Evolutionary conservation across 2,888 invertebrate species (phyloP).

Genomic region (Strigamia crassipes): DNA sequence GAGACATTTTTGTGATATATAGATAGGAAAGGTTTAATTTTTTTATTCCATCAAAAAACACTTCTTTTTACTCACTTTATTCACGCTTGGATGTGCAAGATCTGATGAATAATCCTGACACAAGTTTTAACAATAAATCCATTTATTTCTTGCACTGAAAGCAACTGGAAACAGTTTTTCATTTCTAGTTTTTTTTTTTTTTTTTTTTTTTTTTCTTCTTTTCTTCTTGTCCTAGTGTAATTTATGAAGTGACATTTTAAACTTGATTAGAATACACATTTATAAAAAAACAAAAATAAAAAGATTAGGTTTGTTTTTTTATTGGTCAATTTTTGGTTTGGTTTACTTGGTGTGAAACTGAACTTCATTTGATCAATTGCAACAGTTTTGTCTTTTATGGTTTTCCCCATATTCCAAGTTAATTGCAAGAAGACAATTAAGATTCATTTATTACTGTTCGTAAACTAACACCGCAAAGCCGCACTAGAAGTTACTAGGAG

Average conservation of each 20-base stretch:
- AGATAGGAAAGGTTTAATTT: conserved; percentile 3
- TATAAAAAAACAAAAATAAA: too few species aligned
- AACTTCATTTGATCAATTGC: neutral
- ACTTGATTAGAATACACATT: neutral
- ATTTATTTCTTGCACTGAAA: neutral
- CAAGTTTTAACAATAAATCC: neutral
- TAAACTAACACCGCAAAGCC: neutral
- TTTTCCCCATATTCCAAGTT: neutral
- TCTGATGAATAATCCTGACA: conserved; percentile 10
- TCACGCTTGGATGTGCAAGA: neutral
- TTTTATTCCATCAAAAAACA: conserved; percentile 4
- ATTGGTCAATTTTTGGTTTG: neutral
- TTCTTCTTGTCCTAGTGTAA: neutral
- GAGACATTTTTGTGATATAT: neutral
- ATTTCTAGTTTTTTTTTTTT: neutral
- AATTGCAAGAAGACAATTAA: conserved; percentile 10
- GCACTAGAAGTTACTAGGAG: neutral
- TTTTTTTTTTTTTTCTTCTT: too few species aligned
- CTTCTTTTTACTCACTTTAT: neutral
- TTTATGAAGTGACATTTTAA: neutral
- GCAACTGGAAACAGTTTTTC: neutral
- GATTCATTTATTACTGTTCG: neutral
- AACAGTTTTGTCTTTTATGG: neutral
- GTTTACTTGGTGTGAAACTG: neutral
- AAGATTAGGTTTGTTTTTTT: neutral